These are phyloP conservation scores for Atrina japonica DNA, from an alignment of 2,888 invertebrate genomes.

Conservation along the genomic window DNA sequence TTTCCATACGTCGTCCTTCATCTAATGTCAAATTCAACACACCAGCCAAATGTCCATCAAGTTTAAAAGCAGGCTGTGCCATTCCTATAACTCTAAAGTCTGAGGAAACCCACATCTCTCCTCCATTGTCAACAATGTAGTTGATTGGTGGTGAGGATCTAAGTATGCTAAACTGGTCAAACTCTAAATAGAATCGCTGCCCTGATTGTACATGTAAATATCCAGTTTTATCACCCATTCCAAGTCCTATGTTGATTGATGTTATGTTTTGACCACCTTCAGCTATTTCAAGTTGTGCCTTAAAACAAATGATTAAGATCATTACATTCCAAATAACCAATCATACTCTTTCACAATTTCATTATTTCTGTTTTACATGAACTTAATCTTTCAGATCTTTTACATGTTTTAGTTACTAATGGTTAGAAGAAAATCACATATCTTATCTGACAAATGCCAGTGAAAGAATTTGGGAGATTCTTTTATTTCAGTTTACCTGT, in stretches of 20 bases:
- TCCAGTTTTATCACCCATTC: constrained; percentile 65
- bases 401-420: no score
- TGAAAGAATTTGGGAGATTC: no score
- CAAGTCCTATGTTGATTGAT: constrained; percentile 54
- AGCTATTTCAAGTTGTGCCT: constrained; percentile 63
- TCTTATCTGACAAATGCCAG: no score
- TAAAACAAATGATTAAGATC: constrained; percentile 4
- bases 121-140: constrained; percentile 58
- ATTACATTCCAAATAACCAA: no score
- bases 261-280: constrained; percentile 40
- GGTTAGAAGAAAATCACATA: no score
- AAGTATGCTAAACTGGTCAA: constrained; percentile 48
- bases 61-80: constrained; percentile 53
- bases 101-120: constrained; percentile 56
- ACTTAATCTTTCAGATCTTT: no score
- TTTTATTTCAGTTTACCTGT: no score
- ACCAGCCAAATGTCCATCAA: constrained; percentile 65
- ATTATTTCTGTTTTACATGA: no score
- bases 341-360: no score
- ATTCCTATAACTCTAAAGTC: constrained; percentile 62
- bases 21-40: constrained; percentile 66
- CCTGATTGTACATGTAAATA: constrained; percentile 52
- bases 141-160: constrained; percentile 64
- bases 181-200: constrained; percentile 61
- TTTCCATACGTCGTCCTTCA: constrained; percentile 47